These are phyloP conservation scores for Orchesellides sinensis DNA, from an alignment of 2,888 invertebrate genomes.

Conservation along the genomic window DNA sequence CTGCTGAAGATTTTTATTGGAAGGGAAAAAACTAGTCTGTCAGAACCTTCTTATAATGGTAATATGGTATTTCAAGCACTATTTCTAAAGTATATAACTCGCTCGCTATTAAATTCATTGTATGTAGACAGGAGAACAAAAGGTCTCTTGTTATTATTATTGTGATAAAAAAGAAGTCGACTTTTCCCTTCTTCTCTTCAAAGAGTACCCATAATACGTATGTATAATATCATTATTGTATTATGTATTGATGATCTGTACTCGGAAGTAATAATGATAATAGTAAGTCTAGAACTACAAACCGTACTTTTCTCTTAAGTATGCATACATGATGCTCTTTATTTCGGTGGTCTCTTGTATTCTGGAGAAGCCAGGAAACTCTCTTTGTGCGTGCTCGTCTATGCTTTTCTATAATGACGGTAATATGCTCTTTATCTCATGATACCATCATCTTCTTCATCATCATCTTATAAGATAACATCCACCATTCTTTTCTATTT, in stretches of 20 bases:
- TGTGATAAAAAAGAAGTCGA: conserved; percentile 25
- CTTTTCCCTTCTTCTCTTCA: conserved; percentile 34
- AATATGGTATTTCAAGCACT: neutral
- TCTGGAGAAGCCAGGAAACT: conserved; percentile 27
- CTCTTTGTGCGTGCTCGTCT: neutral
- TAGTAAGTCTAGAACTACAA: neutral
- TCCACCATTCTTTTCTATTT: conserved; percentile 11
- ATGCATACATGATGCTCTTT: neutral
- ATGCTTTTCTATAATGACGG: conserved; percentile 23
- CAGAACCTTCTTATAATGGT: conserved; percentile 44
- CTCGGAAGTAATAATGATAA: conserved; percentile 1
- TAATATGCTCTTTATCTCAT: conserved; percentile 41
- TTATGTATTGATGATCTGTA: conserved; percentile 38
- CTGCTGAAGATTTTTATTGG: conserved; percentile 10
- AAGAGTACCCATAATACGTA: conserved; percentile 6
- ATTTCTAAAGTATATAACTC: neutral
- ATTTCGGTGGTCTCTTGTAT: conserved; percentile 8
- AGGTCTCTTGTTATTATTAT: conserved; percentile 40
- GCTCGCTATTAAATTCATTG: conserved; percentile 31
- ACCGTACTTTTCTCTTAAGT: neutral
- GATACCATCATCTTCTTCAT: conserved; percentile 46
- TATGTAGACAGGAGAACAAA: conserved; percentile 39
- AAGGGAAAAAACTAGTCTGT: conserved; percentile 19
- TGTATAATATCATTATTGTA: conserved; percentile 13
- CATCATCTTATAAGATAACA: neutral